Conservation (phyloP, 37 sponge, comb jelly and placozoan species). For the Diacarnus erythraeanus region DNA sequence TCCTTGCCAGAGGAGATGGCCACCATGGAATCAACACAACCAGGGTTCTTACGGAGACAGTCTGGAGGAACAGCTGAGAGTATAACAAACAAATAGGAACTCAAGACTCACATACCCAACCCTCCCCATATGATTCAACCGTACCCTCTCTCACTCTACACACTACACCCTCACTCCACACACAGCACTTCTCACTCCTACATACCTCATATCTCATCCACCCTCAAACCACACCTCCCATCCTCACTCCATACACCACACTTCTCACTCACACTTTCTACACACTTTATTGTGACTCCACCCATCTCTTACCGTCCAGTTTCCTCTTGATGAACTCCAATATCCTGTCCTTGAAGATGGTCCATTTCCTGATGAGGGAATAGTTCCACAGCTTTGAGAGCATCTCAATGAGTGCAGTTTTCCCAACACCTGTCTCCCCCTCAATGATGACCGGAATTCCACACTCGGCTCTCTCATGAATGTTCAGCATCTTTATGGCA, state of each 20-base stretch:
- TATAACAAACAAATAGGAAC: no score
- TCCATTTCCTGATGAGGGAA: slow-evolving; percentile 41
- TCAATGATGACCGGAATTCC: slow-evolving; percentile 90
- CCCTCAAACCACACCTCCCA: background rate
- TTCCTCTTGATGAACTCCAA: slow-evolving; percentile 38
- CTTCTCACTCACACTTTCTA: no score
- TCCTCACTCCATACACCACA: background rate
- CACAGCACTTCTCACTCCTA: background rate
- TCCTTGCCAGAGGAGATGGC: background rate
- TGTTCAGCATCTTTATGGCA: slow-evolving; percentile 85
- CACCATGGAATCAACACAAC: background rate
- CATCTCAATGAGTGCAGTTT: slow-evolving; percentile 84
- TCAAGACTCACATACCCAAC: no score
- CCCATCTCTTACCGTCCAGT: slow-evolving; percentile 16
- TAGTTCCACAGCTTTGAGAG: slow-evolving; percentile 79
- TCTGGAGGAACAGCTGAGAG: slow-evolving; percentile 17
- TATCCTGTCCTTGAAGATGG: slow-evolving; percentile 22
- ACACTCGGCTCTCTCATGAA: slow-evolving; percentile 74
- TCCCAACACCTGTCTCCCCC: slow-evolving; percentile 93
- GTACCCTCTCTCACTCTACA: no score
- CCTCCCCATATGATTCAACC: no score
- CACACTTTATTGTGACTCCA: no score
- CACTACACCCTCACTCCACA: no score
- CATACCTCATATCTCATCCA: no score
- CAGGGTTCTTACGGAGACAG: background rate